These are phyloP conservation scores for Agrotis clavis DNA, from an alignment of 2,888 invertebrate genomes.

Conservation along the genomic window DNA sequence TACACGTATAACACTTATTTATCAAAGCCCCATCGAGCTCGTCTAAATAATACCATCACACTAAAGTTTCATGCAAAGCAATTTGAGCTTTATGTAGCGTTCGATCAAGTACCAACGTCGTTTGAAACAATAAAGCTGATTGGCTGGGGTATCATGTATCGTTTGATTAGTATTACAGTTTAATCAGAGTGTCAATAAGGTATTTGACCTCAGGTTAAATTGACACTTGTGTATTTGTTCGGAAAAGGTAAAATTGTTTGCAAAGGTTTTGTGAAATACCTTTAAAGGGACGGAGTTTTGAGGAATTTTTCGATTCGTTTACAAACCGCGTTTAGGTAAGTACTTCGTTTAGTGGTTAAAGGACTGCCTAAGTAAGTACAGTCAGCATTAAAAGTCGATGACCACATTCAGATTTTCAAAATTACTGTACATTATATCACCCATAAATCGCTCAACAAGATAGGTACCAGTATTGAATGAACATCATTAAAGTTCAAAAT, in stretches of 20 bases:
- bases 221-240: slow-evolving; percentile 23
- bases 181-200: slow-evolving; percentile 54
- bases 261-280: slow-evolving; percentile 1
- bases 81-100: slow-evolving; percentile 25
- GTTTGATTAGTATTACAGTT: slow-evolving; percentile 61
- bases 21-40: slow-evolving; percentile 42
- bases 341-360: neutral
- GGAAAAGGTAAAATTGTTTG: slow-evolving; percentile 31
- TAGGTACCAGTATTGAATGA: too few species aligned
- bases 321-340: neutral
- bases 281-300: neutral
- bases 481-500: too few species aligned
- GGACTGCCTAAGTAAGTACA: neutral
- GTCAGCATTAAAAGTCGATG: too few species aligned
- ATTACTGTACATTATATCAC: too few species aligned
- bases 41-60: slow-evolving; percentile 37
- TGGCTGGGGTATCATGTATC: slow-evolving; percentile 57
- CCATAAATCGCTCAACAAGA: too few species aligned
- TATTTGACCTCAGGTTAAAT: slow-evolving; percentile 49
- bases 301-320: neutral
- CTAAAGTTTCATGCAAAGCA: slow-evolving; percentile 30
- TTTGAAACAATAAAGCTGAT: slow-evolving; percentile 24
- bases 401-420: too few species aligned
- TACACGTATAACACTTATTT: slow-evolving; percentile 37
- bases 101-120: neutral